Conservation (phyloP, 2,113 vertebrate genomes). For the Geococcyx californianus region DNA sequence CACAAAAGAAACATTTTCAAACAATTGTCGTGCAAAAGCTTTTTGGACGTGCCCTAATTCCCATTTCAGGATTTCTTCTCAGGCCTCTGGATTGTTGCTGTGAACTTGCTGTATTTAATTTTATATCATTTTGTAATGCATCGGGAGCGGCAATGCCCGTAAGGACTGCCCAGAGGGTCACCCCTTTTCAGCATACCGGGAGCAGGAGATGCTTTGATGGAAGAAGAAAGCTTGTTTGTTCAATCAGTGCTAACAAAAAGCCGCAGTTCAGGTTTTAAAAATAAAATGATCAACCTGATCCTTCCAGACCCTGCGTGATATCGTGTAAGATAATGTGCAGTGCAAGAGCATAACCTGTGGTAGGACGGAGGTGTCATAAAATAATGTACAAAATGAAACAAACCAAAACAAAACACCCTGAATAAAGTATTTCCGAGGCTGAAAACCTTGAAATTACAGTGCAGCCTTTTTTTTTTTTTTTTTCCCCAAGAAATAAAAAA, state of each 20-base stretch:
- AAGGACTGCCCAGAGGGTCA: constrained; percentile 62
- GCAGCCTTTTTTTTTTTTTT: neutral
- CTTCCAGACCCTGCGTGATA: constrained; percentile 24
- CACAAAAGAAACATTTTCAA: neutral
- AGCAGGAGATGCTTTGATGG: constrained; percentile 54
- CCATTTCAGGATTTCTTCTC: constrained; percentile 32
- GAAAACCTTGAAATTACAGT: constrained; percentile 16
- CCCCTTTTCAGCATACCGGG: constrained; percentile 39
- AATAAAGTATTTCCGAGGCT: neutral
- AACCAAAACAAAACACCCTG: constrained; percentile 14
- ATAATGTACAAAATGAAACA: constrained; percentile 26
- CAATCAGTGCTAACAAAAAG: constrained; percentile 59
- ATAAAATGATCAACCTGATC: constrained; percentile 40
- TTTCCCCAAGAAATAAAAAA: neutral
- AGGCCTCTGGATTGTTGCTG: neutral
- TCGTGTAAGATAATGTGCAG: neutral
- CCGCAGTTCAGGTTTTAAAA: constrained; percentile 30
- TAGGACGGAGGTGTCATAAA: neutral
- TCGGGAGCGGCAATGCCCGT: neutral
- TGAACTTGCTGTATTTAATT: constrained; percentile 60
- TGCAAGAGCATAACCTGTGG: neutral
- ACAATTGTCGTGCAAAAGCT: neutral
- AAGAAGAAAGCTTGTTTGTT: constrained; percentile 69
- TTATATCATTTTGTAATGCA: constrained; percentile 15
- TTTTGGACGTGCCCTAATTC: constrained; percentile 10